Base-by-base conservation (phyloP, 2,888 invertebrate species). In the Patella depressa region DNA sequence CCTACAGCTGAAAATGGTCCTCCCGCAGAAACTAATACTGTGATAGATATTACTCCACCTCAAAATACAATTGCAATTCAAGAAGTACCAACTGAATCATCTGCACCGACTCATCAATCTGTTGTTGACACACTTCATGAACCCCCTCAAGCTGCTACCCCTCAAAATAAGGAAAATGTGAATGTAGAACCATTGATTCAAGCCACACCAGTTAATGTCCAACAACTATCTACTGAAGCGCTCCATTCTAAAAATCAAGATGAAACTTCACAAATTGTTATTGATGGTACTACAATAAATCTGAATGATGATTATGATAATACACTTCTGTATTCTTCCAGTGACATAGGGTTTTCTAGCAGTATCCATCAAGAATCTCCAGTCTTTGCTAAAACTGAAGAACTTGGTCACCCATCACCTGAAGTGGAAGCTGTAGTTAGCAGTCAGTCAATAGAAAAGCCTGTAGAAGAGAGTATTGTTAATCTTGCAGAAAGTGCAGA, bases 261-360 rank as follows among this genome's bases (percentile, higher is more conserved):
- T 3, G 57, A 34, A 24, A 70, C 55, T n/a, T 55, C 55, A 24
- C 45, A 71, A 57, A 72, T 72, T 19, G 76, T 76, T n/a, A 72
- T 76, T 53, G 76, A 76, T 55, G 76, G 76, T n/a, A 76, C 71
- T n/a, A 76, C 76, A 15, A 76, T 76, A 12, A 53, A 71, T 29
- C 45, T 76, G 55, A 57, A 55, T 76, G 76, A 76, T 45, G 76
- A 76, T 19, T n/a, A 54, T 17, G 71, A 76, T 29, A 55, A 72
- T 65, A 24, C 65, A 65, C 24, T 65, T 24, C 65, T 65, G 19
- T 65, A 65, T 15, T 24, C 65, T 19, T 65, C 65, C 65, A 65
- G 65, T 14, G 12, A 65, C 11, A 1, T 65, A 9, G 19, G 24
- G 11, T 24, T 65, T 65, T 19, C 19, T 24, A 65, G 24, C 24